Evolutionary conservation across 37 sponge, comb jelly and placozoan genomes (phyloP).

Genomic region (Oscarella lobularis): DNA sequence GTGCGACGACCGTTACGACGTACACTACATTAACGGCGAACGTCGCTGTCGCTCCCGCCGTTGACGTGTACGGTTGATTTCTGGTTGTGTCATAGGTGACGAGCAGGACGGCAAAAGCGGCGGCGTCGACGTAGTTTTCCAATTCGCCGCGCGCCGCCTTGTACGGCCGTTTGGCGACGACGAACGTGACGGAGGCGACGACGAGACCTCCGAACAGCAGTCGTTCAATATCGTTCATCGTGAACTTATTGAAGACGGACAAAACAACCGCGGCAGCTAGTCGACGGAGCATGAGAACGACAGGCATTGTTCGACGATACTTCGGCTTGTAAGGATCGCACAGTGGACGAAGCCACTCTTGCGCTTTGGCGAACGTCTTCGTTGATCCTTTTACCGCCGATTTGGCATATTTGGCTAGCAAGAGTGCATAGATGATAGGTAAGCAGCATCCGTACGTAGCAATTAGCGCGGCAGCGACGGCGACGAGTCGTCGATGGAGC

Average conservation of each 20-base stretch:
- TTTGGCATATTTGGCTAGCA: background rate
- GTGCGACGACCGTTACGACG: background rate
- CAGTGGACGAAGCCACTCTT: background rate
- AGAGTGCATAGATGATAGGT: background rate
- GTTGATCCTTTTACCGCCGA: background rate
- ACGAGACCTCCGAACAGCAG: background rate
- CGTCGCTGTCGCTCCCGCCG: background rate
- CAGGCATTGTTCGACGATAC: background rate
- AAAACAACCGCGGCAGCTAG: background rate
- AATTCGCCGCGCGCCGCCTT: background rate
- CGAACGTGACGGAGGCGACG: background rate
- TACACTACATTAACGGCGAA: background rate
- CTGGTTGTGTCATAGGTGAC: background rate
- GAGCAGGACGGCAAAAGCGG: background rate
- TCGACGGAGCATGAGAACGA: constrained; percentile 1
- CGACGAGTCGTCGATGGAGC: background rate
- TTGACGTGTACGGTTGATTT: background rate
- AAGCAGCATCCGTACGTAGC: background rate
- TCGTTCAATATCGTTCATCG: background rate
- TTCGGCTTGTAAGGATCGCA: background rate
- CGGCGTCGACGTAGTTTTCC: background rate
- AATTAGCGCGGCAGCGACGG: background rate
- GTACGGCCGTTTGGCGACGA: background rate
- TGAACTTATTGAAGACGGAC: background rate
- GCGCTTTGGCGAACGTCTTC: background rate